phyloP scores from a whole-genome alignment of 1,140 invertebrate genomes.

The Berghia stephanieae region DNA sequence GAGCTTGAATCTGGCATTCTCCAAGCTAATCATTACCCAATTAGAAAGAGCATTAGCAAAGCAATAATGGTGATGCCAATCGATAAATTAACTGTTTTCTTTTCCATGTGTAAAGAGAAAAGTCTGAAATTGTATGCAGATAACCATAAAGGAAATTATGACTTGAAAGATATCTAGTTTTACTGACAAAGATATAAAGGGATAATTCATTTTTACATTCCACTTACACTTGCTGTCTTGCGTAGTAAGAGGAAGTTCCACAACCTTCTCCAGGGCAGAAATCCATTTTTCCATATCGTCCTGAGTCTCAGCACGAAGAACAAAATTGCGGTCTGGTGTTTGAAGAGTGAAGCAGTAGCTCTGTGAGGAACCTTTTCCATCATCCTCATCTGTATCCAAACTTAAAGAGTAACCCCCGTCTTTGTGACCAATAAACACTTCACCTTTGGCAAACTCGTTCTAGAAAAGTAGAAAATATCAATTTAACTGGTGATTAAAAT shows the following conservation, averaged over 20 bases:
- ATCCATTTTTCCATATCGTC: slow-evolving; percentile 83
- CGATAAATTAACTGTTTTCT: too few species aligned
- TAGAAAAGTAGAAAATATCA: slow-evolving; percentile 54
- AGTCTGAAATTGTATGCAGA: neutral
- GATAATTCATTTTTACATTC: neutral
- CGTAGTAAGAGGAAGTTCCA: slow-evolving; percentile 79
- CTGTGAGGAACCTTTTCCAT: slow-evolving; percentile 60
- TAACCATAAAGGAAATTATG: neutral
- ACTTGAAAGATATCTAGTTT: neutral
- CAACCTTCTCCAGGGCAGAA: slow-evolving; percentile 77
- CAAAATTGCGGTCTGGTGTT: slow-evolving; percentile 83
- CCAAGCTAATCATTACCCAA: too few species aligned
- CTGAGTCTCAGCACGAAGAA: slow-evolving; percentile 82
- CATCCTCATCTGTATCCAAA: slow-evolving; percentile 72
- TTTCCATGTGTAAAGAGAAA: neutral
- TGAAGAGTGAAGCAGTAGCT: slow-evolving; percentile 86
- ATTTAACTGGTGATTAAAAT: too few species aligned
- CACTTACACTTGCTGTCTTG: slow-evolving; percentile 81
- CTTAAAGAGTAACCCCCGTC: slow-evolving; percentile 78
- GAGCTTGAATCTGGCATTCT: too few species aligned
- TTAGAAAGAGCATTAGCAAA: too few species aligned
- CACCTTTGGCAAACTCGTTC: slow-evolving; percentile 88
- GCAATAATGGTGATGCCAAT: too few species aligned
- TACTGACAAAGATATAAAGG: neutral
- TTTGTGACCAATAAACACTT: slow-evolving; percentile 85